These are phyloP conservation scores for Myocastor coypus DNA, from an alignment of 2,113 vertebrate genomes.

Conservation along the genomic window DNA sequence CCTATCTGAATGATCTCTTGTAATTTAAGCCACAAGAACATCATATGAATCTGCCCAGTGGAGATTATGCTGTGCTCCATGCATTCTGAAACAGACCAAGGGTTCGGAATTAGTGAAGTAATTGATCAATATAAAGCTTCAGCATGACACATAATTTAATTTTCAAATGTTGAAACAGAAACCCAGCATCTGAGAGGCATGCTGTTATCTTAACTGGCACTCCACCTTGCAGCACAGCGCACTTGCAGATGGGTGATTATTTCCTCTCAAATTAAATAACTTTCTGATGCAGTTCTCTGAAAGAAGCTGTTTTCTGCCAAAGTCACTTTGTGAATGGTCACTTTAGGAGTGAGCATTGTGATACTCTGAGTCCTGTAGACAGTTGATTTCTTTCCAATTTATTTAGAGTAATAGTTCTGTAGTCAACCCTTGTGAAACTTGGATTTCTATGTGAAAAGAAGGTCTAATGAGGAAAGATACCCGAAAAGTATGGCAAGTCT, in stretches of 20 bases:
- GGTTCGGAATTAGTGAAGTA: slow-evolving; percentile 59
- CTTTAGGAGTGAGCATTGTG: slow-evolving; percentile 51
- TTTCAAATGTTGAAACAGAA: slow-evolving; percentile 72
- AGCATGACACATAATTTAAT: slow-evolving; percentile 77
- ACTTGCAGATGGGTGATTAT: slow-evolving; percentile 74
- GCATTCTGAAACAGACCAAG: slow-evolving; percentile 6
- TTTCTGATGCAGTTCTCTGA: slow-evolving; percentile 60
- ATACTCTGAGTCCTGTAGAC: neutral
- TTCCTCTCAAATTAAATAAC: slow-evolving; percentile 77
- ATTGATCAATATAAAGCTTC: slow-evolving; percentile 75
- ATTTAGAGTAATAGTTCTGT: slow-evolving; percentile 23
- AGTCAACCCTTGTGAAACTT: slow-evolving; percentile 18
- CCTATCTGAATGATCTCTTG: slow-evolving; percentile 71
- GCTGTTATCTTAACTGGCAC: slow-evolving; percentile 62
- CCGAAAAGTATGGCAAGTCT: slow-evolving; percentile 26
- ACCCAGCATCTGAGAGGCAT: slow-evolving; percentile 53
- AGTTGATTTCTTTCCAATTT: slow-evolving; percentile 62
- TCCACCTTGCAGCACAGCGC: slow-evolving; percentile 52
- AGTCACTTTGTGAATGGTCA: slow-evolving; percentile 64
- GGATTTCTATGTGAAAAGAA: neutral
- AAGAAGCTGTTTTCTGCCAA: slow-evolving; percentile 67
- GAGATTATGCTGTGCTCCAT: neutral
- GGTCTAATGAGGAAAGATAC: slow-evolving; percentile 55
- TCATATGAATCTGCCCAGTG: neutral
- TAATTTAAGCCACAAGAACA: slow-evolving; percentile 65